Conservation (phyloP, 2,797 vertebrate species). For the Malurus leucopterus region DNA sequence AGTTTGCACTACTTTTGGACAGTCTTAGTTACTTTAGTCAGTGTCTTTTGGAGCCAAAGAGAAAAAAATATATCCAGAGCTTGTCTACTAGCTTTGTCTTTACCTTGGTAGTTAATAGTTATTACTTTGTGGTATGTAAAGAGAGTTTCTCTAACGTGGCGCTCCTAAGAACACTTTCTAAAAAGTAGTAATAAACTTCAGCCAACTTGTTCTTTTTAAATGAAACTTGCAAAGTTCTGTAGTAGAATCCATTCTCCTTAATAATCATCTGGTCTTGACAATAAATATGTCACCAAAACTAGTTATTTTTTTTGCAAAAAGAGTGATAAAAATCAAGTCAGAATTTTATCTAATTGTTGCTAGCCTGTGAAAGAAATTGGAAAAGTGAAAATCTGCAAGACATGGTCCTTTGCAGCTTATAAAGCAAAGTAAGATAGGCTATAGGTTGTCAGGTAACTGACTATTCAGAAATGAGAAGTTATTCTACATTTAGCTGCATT, state of each 20-base stretch:
- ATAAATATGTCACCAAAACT: constrained; percentile 28
- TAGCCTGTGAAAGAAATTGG: constrained; percentile 13
- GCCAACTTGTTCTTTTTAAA: constrained; percentile 49
- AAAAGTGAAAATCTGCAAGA: background rate
- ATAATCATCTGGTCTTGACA: constrained; percentile 45
- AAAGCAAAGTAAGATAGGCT: background rate
- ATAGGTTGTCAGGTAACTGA: constrained; percentile 53
- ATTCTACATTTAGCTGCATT: constrained; percentile 64
- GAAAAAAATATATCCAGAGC: background rate
- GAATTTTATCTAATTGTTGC: constrained; percentile 5
- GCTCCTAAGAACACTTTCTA: constrained; percentile 41
- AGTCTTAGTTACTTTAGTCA: constrained; percentile 10
- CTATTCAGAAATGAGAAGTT: constrained; percentile 59
- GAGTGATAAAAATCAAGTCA: background rate
- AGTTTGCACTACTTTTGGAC: constrained; percentile 27
- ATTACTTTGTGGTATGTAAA: constrained; percentile 34
- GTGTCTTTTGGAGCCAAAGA: constrained; percentile 21
- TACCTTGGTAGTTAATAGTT: constrained; percentile 42
- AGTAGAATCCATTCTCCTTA: constrained; percentile 30
- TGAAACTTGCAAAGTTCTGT: constrained; percentile 39
- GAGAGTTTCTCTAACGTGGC: constrained; percentile 48
- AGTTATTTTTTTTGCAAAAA: constrained; percentile 9
- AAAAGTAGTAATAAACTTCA: constrained; percentile 43
- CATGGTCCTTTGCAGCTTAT: background rate
- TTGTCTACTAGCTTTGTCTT: background rate